Evolutionary conservation across 1,140 invertebrate species (phyloP).

Genomic region (Drosophila sechellia): DNA sequence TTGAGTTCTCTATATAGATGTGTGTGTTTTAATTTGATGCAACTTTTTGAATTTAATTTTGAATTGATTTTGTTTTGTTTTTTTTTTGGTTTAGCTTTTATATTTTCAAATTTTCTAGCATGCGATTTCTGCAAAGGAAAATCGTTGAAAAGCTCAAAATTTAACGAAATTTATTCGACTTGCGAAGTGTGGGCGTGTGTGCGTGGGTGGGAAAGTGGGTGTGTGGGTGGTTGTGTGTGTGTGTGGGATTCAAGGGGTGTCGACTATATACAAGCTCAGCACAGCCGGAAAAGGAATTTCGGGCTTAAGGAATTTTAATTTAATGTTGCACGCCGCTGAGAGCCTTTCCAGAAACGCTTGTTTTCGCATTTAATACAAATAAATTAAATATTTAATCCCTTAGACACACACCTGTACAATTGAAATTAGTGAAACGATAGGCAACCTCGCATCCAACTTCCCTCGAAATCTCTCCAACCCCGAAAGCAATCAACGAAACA

Average conservation of each 20-base stretch:
- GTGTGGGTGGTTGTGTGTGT: slow-evolving; percentile 2
- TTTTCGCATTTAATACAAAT: slow-evolving; percentile 40
- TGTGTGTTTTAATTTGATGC: slow-evolving; percentile 54
- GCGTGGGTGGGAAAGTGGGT: not conserved
- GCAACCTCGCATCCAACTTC: not conserved
- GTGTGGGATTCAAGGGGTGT: slow-evolving; percentile 14
- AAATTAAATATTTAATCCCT: slow-evolving; percentile 51
- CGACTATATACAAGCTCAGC: slow-evolving; percentile 40
- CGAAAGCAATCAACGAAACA: slow-evolving; percentile 47
- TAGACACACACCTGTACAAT: slow-evolving; percentile 42
- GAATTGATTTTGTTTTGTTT: slow-evolving; percentile 61
- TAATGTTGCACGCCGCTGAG: slow-evolving; percentile 28
- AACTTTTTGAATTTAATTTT: slow-evolving; percentile 62
- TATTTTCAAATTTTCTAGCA: slow-evolving; percentile 66
- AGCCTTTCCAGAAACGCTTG: slow-evolving; percentile 2
- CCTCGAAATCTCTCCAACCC: not conserved
- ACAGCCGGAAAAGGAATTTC: slow-evolving; percentile 29
- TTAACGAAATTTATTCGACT: slow-evolving; percentile 76
- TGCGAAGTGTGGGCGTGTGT: not conserved
- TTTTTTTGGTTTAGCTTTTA: slow-evolving; percentile 50
- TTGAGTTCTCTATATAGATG: slow-evolving; percentile 56
- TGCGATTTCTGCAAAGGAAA: slow-evolving; percentile 82
- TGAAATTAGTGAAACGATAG: slow-evolving; percentile 46
- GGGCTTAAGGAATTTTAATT: slow-evolving; percentile 40
- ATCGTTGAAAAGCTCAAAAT: slow-evolving; percentile 79